These are phyloP conservation scores for Ivindomyrus marchei DNA, from an alignment of 2,113 vertebrate genomes.

Conservation along the genomic window DNA sequence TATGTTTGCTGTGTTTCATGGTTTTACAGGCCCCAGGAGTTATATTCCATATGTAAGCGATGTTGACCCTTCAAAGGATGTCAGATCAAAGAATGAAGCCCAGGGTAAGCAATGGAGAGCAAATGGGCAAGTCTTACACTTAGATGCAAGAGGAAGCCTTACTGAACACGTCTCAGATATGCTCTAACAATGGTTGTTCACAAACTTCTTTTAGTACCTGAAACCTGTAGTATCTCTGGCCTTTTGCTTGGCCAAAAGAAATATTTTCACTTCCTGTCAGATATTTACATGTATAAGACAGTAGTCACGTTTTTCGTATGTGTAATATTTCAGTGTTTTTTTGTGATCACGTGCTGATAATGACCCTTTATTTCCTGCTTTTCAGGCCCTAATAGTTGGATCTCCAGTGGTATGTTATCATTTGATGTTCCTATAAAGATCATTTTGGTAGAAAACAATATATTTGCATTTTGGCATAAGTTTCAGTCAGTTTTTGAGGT, in stretches of 20 bases:
- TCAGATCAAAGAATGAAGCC: neutral
- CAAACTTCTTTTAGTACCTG: neutral
- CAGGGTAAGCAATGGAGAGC: neutral
- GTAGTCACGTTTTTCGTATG: neutral
- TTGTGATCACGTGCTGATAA: neutral
- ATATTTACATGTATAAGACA: neutral
- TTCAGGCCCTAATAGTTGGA: neutral
- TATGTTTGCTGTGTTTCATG: neutral
- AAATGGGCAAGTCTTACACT: neutral
- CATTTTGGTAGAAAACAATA: neutral
- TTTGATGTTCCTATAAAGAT: neutral
- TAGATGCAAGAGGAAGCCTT: neutral
- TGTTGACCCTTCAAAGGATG: neutral
- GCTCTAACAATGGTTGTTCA: neutral
- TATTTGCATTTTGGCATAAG: neutral
- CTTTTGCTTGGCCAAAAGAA: neutral
- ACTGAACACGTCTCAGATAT: neutral
- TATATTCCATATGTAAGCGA: neutral
- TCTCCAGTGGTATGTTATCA: slow-evolving; percentile 11
- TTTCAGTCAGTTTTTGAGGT: neutral
- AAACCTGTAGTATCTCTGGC: neutral
- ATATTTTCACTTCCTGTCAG: neutral
- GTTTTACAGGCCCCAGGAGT: neutral
- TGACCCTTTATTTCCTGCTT: neutral
- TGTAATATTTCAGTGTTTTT: neutral